Conservation (phyloP, 2,113 vertebrate species). For the Dicerorhinus sumatrensis region DNA sequence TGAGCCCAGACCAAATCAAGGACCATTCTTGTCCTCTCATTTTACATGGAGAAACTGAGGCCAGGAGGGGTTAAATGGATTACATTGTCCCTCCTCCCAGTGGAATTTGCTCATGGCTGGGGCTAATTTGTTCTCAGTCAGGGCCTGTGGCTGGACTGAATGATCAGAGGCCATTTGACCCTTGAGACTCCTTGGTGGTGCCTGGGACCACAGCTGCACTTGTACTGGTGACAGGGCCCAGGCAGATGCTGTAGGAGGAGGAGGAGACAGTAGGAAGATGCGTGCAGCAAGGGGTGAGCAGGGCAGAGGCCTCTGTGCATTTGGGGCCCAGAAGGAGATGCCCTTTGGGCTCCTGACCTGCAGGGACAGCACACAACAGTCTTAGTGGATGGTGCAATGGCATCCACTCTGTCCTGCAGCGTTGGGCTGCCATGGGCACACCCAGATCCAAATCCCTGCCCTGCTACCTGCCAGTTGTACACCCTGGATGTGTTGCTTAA, state of each 20-base stretch:
- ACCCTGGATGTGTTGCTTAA: background rate
- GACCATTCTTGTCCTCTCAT: background rate
- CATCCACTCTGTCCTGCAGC: background rate
- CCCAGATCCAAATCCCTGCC: background rate
- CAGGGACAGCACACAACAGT: background rate
- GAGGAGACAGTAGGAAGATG: background rate
- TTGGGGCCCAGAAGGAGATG: background rate
- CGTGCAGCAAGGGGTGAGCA: background rate
- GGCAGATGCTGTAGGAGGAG: background rate
- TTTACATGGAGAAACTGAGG: background rate
- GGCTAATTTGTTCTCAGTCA: background rate
- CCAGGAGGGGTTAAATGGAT: no score
- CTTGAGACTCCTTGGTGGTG: background rate
- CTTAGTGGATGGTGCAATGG: no score
- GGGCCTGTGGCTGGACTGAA: background rate
- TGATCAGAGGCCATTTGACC: background rate
- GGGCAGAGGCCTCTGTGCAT: background rate
- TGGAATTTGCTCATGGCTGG: background rate
- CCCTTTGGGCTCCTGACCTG: background rate
- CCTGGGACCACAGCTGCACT: background rate
- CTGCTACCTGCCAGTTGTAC: background rate
- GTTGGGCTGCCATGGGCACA: background rate
- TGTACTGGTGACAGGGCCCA: background rate
- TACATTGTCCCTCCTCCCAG: background rate
- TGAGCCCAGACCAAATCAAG: background rate